These are phyloP conservation scores for Serilophus lunatus DNA, from an alignment of 2,113 vertebrate genomes.

Conservation along the genomic window DNA sequence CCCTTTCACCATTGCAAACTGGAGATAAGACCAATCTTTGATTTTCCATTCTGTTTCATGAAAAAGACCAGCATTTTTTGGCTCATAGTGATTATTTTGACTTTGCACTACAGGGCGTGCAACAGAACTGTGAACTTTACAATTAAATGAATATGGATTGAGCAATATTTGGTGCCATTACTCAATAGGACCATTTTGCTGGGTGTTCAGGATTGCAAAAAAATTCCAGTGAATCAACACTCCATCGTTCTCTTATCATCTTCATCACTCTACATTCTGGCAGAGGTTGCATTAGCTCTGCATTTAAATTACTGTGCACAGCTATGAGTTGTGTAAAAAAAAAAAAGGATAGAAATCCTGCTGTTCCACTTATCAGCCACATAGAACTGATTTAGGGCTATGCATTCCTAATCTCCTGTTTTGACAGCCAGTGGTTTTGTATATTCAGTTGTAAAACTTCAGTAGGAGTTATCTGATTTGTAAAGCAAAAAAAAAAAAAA, in stretches of 20 bases:
- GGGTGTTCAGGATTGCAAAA: constrained; percentile 23
- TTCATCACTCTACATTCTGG: constrained; percentile 4
- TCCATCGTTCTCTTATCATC: constrained; percentile 3
- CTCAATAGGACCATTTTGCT: constrained; percentile 19
- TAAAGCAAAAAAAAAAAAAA: background rate
- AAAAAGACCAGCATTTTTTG: background rate
- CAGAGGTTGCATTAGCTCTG: constrained; percentile 16
- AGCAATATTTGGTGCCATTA: background rate
- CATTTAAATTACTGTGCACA: constrained; percentile 27
- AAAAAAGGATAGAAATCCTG: background rate
- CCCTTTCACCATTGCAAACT: background rate
- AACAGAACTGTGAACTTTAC: constrained; percentile 14
- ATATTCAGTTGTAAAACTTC: constrained; percentile 13
- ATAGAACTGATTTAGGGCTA: constrained; percentile 9
- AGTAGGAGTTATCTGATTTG: background rate
- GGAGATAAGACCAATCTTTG: background rate
- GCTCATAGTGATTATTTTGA: background rate
- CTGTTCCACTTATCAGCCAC: constrained; percentile 10
- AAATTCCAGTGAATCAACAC: constrained; percentile 16
- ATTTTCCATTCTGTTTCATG: background rate
- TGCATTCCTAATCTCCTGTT: background rate
- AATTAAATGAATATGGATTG: constrained; percentile 41
- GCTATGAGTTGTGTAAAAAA: background rate
- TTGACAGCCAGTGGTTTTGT: constrained; percentile 21
- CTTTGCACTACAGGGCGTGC: background rate